Conservation (phyloP, 2,797 vertebrate species). For the Poeciliopsis paucimaculata region DNA sequence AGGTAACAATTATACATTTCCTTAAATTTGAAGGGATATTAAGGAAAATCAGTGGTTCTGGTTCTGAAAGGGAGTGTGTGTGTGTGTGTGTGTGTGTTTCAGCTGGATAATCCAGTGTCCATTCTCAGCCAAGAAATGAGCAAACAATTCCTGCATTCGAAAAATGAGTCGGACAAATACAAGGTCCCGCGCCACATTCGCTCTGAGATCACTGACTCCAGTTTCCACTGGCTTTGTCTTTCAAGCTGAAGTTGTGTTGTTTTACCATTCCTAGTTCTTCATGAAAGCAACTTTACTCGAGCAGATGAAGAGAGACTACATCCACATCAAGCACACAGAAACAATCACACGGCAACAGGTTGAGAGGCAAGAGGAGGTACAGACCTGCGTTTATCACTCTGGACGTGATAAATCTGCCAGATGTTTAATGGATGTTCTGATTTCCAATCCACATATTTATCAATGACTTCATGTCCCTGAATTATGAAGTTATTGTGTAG, state of each 20-base stretch:
- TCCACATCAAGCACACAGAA: slow-evolving; percentile 78
- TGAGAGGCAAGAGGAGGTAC: slow-evolving; percentile 75
- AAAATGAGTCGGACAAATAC: slow-evolving; percentile 75
- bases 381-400: neutral
- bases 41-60: neutral
- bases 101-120: slow-evolving; percentile 77
- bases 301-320: slow-evolving; percentile 81
- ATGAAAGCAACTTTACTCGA: slow-evolving; percentile 82
- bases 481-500: neutral
- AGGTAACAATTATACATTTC: slow-evolving; percentile 32
- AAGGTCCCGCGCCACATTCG: slow-evolving; percentile 25
- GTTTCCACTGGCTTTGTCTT: neutral
- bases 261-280: slow-evolving; percentile 64
- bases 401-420: neutral
- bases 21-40: neutral
- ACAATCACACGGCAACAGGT: slow-evolving; percentile 76
- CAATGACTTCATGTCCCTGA: neutral
- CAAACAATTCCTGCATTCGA: slow-evolving; percentile 80
- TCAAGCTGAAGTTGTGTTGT: neutral
- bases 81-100: slow-evolving; percentile 14
- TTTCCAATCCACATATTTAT: neutral
- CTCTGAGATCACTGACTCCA: neutral
- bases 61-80: neutral
- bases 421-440: neutral
- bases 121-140: slow-evolving; percentile 81